Evolutionary conservation across 2,113 vertebrate species (phyloP).

Genomic region (Microcebus murinus): DNA sequence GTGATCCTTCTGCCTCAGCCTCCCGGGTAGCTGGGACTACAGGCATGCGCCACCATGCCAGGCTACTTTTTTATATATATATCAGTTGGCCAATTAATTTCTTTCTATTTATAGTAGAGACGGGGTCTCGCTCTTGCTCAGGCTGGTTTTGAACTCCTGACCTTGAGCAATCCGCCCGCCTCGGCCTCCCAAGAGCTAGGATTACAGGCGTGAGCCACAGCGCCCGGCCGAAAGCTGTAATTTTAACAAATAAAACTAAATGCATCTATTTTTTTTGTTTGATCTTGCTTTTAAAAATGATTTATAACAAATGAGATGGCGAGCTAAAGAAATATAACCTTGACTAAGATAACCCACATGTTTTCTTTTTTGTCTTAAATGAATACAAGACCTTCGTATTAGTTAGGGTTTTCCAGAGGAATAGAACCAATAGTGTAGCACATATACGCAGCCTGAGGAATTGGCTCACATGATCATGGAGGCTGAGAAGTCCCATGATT

Average conservation of each 20-base stretch:
- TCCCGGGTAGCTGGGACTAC: too few relatives aligned
- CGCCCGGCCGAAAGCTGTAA: neutral
- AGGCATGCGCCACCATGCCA: too few relatives aligned
- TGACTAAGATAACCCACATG: neutral
- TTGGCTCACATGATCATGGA: too few relatives aligned
- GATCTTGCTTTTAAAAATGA: neutral
- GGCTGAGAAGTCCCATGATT: neutral
- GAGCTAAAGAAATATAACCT: neutral
- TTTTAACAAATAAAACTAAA: neutral
- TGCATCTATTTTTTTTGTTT: neutral
- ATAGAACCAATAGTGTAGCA: neutral
- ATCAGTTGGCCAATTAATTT: too few relatives aligned
- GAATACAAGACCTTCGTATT: neutral
- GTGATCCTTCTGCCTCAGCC: too few relatives aligned
- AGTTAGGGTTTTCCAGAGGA: neutral
- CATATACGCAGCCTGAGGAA: neutral
- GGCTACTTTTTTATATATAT: too few relatives aligned
- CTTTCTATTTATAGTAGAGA: too few relatives aligned
- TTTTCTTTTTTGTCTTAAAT: neutral
- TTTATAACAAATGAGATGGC: neutral
- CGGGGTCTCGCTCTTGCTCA: too few relatives aligned
- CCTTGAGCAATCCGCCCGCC: too few relatives aligned
- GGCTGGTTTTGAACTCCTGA: too few relatives aligned
- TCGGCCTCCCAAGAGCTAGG: too few relatives aligned
- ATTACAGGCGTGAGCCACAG: too few relatives aligned